Evolutionary conservation across 92 coral and sea anemone species (phyloP), one percentile per base, ranked within the genome.

Genomic region (Pocillopora grandis): DNA sequence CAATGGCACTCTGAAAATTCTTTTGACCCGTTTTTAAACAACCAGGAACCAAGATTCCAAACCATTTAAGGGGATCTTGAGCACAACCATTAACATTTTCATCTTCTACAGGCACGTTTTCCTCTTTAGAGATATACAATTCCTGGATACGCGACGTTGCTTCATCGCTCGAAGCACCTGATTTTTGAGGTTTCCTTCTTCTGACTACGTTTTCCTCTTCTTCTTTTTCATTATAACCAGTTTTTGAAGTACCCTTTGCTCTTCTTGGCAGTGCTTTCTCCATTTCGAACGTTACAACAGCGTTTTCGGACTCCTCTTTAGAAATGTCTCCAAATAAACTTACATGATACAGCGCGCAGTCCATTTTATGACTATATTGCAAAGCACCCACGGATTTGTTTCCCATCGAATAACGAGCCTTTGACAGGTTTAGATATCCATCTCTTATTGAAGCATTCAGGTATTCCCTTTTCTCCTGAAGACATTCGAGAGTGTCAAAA

Each of bases 331-430:
- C 49, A 13, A 42, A 42, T 42, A 7, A 42, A 7, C 57, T 64
- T n/a, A 92, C 83, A 35, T 67, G 80, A 52, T 79, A 85, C 81
- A 89, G 74, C 56, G 98, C 94, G 21, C 84, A 84, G 20, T 84
- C 86, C 99, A 94, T 96, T 79, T 88, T 92, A 56, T 88, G 83
- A 52, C 95, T 88, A 76, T 90, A 96, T 63, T 96, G 99, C 57
- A 94, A 70, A 55, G 95, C 85, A 10, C 96, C 93, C 65, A 96
- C 99, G 3, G 96, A 72, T 64, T 96, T 96, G 66, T 94, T 96
- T 64, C 99, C 99, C 99, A 96, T 96, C 23, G 99, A 92, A 86
- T 96, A 96, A 12, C 99, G 91, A 17, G 99, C 98, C 76, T 94
- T 96, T 10, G 99, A 96, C 84, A 96, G 83, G 58, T 84, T 89